These are phyloP conservation scores for Pteronotus mesoamericanus DNA, from an alignment of 2,797 vertebrate species.

Conservation along the genomic window DNA sequence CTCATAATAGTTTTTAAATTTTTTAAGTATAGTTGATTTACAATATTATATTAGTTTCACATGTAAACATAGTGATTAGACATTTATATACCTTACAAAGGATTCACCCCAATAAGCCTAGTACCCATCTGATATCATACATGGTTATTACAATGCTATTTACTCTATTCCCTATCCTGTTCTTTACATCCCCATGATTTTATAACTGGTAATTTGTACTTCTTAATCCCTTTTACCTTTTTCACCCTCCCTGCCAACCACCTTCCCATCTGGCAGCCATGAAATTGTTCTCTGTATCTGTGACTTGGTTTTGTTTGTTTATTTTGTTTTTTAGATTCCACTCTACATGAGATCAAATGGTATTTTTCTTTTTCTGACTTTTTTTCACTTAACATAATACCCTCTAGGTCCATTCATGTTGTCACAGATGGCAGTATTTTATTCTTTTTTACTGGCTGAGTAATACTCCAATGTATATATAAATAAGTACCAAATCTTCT, in stretches of 20 bases:
- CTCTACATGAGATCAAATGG: not conserved
- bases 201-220: not conserved
- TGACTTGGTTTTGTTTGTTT: not conserved
- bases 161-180: not conserved
- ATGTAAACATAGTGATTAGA: not conserved
- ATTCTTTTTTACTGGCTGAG: not conserved
- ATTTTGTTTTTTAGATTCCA: not conserved
- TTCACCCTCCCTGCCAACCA: not conserved
- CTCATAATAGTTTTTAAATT: not conserved
- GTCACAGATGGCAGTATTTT: not conserved
- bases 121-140: not conserved
- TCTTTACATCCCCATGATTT: not conserved
- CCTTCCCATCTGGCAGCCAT: not conserved
- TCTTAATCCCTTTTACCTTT: not conserved
- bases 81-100: not conserved
- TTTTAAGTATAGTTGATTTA: not conserved
- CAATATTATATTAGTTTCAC: not conserved
- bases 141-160: not conserved
- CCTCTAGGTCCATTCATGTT: not conserved
- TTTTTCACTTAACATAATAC: not conserved
- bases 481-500: not conserved
- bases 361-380: not conserved
- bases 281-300: not conserved
- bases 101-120: not conserved
- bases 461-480: not conserved